These are phyloP conservation scores for Apamea sordens DNA, from an alignment of 2,888 invertebrate species.

Conservation along the genomic window DNA sequence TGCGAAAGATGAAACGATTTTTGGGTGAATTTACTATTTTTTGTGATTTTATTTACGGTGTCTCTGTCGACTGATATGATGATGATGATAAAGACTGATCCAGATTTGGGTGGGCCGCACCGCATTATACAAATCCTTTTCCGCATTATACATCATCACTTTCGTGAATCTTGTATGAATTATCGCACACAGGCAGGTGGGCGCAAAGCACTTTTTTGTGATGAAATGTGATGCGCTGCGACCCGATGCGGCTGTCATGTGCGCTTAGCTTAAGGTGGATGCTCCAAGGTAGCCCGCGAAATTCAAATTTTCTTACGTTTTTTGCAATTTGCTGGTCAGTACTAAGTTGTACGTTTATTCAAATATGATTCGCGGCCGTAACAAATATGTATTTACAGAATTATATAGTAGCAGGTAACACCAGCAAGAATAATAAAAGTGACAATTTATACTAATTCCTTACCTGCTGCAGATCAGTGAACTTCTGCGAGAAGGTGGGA, in stretches of 20 bases:
- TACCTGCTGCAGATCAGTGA: constrained; percentile 88
- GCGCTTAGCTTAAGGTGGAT: too few species aligned
- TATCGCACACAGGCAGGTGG: background rate
- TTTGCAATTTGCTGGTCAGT: too few species aligned
- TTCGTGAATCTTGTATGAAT: background rate
- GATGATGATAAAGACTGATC: background rate
- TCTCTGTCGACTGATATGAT: background rate
- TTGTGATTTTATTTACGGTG: background rate
- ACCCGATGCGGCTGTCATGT: background rate
- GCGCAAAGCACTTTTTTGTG: background rate
- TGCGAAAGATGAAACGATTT: constrained; percentile 71
- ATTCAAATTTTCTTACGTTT: too few species aligned
- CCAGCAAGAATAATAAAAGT: background rate
- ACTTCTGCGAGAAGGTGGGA: constrained; percentile 94
- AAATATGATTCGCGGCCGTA: too few species aligned
- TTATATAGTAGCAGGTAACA: too few species aligned
- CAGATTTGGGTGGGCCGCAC: background rate
- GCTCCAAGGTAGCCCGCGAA: too few species aligned
- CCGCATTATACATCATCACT: background rate
- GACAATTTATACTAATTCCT: background rate
- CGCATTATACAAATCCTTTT: background rate
- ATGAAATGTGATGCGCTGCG: background rate
- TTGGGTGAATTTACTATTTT: background rate
- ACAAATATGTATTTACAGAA: too few species aligned
- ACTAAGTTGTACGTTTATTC: too few species aligned